Evolutionary conservation across 1,140 invertebrate genomes (phyloP).

Genomic region (Drosophila oshimai): DNA sequence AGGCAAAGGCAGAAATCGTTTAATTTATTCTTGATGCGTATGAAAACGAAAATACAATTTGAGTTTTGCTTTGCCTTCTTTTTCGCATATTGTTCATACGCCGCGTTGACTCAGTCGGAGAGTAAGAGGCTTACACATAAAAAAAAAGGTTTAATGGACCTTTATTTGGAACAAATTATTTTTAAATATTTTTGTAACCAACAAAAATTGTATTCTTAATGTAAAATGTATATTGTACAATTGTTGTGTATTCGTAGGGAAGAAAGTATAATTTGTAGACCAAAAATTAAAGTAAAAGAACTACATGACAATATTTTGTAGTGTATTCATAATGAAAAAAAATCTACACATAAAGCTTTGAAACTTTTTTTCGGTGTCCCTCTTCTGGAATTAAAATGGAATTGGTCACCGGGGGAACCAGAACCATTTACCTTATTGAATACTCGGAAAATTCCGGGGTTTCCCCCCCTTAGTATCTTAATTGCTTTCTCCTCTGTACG

Average conservation of each 20-base stretch:
- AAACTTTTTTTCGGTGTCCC: not conserved
- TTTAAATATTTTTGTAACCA: not conserved
- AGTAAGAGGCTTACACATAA: not conserved
- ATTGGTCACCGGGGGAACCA: conserved; percentile 19
- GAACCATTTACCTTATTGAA: conserved; percentile 42
- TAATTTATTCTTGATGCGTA: conserved; percentile 75
- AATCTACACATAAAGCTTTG: no score
- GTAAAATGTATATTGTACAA: no score
- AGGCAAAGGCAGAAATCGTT: conserved; percentile 38
- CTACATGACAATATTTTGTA: no score
- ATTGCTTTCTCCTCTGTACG: conserved; percentile 22
- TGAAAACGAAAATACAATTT: conserved; percentile 42
- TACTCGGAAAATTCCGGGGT: conserved; percentile 23
- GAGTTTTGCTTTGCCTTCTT: conserved; percentile 9
- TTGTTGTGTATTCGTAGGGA: no score
- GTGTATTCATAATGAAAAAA: no score
- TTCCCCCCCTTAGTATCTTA: conserved; percentile 3
- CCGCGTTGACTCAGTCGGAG: conserved; percentile 25
- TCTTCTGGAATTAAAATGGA: conserved; percentile 2
- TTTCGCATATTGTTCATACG: conserved; percentile 54
- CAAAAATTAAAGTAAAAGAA: no score
- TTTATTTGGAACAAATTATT: not conserved
- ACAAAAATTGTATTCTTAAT: no score
- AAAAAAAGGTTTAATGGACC: no score
- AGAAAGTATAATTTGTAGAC: no score